phyloP scores from a whole-genome alignment of 1,140 invertebrate genomes.

The Heliconius himera region DNA sequence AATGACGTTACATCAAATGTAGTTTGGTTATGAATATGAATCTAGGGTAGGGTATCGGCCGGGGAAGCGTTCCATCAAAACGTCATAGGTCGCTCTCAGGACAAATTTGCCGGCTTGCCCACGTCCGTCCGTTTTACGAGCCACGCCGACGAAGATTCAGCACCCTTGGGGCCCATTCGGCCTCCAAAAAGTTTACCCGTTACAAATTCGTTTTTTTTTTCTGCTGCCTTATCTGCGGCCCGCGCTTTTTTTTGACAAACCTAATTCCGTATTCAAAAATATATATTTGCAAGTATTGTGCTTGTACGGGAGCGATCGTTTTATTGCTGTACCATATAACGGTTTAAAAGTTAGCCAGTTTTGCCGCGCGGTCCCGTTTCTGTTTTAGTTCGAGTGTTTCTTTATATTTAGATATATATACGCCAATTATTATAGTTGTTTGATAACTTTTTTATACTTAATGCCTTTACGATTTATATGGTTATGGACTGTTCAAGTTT shows the following conservation, averaged over 20 bases:
- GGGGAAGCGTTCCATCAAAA: constrained; percentile 76
- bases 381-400: constrained; percentile 49
- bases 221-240: constrained; percentile 78
- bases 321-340: constrained; percentile 79
- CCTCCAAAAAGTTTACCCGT: constrained; percentile 81
- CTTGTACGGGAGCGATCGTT: constrained; percentile 76
- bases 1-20: constrained; percentile 6
- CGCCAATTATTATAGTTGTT: constrained; percentile 71
- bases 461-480: constrained; percentile 48
- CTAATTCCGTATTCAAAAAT: constrained; percentile 82
- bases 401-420: constrained; percentile 32
- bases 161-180: constrained; percentile 79
- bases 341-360: constrained; percentile 79
- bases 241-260: constrained; percentile 74
- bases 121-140: constrained; percentile 79
- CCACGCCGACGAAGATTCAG: constrained; percentile 78
- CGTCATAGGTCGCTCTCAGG: constrained; percentile 79
- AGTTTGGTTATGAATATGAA: constrained; percentile 78
- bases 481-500: constrained; percentile 21
- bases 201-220: constrained; percentile 82
- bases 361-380: constrained; percentile 60
- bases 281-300: constrained; percentile 81
- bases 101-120: constrained; percentile 79
- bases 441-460: constrained; percentile 63
- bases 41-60: constrained; percentile 73